phyloP scores from a whole-genome alignment of 2,113 vertebrate genomes.

The Thoracochromis brauschi region DNA sequence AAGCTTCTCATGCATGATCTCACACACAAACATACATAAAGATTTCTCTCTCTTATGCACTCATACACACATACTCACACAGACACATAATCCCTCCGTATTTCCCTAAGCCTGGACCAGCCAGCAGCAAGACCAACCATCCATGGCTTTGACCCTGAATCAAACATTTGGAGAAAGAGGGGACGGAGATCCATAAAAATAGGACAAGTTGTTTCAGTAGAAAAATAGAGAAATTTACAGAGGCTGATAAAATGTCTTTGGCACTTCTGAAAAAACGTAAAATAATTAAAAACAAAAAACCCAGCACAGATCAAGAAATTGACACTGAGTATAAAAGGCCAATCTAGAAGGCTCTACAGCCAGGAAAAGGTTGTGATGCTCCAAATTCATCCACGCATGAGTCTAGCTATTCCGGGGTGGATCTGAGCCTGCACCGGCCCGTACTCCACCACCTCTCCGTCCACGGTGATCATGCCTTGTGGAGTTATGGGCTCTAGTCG shows the following conservation, averaged over 20 bases:
- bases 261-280: slow-evolving; percentile 53
- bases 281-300: background rate
- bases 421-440: slow-evolving; percentile 86
- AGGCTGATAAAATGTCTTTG: slow-evolving; percentile 59
- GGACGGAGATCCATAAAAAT: slow-evolving; percentile 20
- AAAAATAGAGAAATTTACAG: slow-evolving; percentile 62
- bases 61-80: background rate
- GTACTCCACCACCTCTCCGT: slow-evolving; percentile 80
- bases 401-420: slow-evolving; percentile 70
- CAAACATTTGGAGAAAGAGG: slow-evolving; percentile 2
- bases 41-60: background rate
- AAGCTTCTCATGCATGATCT: background rate
- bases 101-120: slow-evolving; percentile 43
- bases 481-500: slow-evolving; percentile 76
- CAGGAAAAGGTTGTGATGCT: background rate
- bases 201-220: slow-evolving; percentile 37
- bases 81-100: background rate
- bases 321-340: slow-evolving; percentile 30
- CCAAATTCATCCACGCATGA: slow-evolving; percentile 70
- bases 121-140: slow-evolving; percentile 35
- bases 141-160: slow-evolving; percentile 53
- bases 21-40: background rate
- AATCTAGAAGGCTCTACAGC: slow-evolving; percentile 6
- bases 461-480: slow-evolving; percentile 82
- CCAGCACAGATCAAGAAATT: slow-evolving; percentile 19